phyloP scores from a whole-genome alignment of 2,888 invertebrate species.

The Xanthia togata region DNA sequence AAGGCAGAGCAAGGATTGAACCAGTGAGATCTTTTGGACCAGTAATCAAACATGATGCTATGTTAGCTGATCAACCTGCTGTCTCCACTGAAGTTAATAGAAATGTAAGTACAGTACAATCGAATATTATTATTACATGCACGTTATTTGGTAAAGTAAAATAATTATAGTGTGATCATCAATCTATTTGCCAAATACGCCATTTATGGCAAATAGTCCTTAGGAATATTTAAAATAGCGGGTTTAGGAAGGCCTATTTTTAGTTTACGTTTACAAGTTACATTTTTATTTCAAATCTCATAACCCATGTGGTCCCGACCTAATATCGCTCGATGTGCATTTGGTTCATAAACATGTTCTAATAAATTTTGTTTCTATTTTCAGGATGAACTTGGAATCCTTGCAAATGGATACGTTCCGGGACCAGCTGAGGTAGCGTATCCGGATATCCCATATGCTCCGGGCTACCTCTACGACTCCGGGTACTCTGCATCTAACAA shows the following conservation, averaged over 20 bases:
- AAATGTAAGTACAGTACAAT: slow-evolving; percentile 76
- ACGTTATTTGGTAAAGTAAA: not conserved
- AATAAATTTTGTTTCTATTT: slow-evolving; percentile 9
- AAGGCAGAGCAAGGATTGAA: slow-evolving; percentile 80
- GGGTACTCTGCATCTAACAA: slow-evolving; percentile 76
- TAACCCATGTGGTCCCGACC: not conserved
- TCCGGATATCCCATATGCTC: slow-evolving; percentile 86
- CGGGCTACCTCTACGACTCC: slow-evolving; percentile 82
- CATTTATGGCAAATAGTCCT: not conserved
- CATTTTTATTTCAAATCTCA: not conserved
- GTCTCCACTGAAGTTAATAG: slow-evolving; percentile 78
- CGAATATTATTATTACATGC: not conserved
- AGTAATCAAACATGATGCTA: slow-evolving; percentile 81
- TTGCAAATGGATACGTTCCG: slow-evolving; percentile 77
- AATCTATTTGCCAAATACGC: not conserved
- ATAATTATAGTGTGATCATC: not conserved
- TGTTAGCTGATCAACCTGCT: slow-evolving; percentile 83
- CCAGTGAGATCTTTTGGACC: slow-evolving; percentile 78
- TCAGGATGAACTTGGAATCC: slow-evolving; percentile 77
- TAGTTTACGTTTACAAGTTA: too few species aligned
- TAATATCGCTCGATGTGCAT: not conserved
- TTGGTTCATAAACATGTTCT: not conserved
- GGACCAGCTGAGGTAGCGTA: slow-evolving; percentile 80
- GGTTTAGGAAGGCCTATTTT: not conserved
- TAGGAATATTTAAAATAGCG: not conserved